These are phyloP conservation scores for Myripristis murdjan DNA, from an alignment of 2,797 vertebrate genomes.

Conservation along the genomic window DNA sequence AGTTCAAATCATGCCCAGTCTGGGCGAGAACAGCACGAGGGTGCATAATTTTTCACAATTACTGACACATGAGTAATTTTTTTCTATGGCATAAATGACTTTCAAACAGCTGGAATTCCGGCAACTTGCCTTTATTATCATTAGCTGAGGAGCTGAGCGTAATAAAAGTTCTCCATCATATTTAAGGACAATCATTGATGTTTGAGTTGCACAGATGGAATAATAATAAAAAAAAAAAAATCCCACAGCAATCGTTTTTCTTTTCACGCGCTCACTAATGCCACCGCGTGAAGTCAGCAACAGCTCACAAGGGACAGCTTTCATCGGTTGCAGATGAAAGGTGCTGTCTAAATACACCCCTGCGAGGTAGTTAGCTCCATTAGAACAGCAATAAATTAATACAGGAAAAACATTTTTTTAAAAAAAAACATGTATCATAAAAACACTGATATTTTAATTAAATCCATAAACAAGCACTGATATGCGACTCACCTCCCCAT, in stretches of 20 bases:
- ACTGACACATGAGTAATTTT: conserved; percentile 19
- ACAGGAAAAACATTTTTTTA: conserved; percentile 1
- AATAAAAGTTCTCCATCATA: conserved; percentile 12
- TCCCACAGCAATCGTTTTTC: too few relatives aligned
- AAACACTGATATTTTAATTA: conserved; percentile 31
- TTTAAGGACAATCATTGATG: conserved; percentile 2
- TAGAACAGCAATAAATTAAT: neutral
- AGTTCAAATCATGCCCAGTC: conserved; percentile 7
- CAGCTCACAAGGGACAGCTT: too few relatives aligned
- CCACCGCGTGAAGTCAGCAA: too few relatives aligned
- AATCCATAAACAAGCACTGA: conserved; percentile 34
- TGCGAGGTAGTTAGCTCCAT: neutral
- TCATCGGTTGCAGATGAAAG: neutral
- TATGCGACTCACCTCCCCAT: conserved; percentile 93
- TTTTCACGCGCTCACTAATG: too few relatives aligned
- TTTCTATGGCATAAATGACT: conserved; percentile 27
- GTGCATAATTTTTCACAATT: conserved; percentile 30
- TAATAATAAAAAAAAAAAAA: conserved; percentile 1
- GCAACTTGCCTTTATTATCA: conserved; percentile 31
- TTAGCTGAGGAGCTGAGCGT: conserved; percentile 3
- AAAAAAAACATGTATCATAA: conserved; percentile 28
- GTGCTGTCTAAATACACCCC: neutral
- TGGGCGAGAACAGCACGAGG: neutral
- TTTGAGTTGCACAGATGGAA: neutral
- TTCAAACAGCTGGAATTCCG: conserved; percentile 39